These are phyloP conservation scores for Megastigmus dorsalis DNA, from an alignment of 2,888 invertebrate species.

Conservation along the genomic window DNA sequence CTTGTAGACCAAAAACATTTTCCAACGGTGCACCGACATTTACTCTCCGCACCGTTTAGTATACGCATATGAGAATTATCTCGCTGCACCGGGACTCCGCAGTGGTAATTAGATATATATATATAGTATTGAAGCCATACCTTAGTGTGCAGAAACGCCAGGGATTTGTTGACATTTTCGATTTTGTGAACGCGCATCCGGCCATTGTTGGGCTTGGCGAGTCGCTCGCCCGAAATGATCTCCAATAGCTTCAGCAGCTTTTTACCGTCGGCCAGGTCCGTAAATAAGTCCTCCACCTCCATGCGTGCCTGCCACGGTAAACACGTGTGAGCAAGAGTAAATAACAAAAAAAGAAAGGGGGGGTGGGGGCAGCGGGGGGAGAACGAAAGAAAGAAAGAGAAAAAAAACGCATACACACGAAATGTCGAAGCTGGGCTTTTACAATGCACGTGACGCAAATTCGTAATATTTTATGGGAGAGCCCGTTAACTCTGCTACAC, in stretches of 20 bases:
- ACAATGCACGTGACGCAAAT: too few species aligned
- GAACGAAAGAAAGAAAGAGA: background rate
- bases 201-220: slow-evolving; percentile 97
- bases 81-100: too few species aligned
- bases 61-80: too few species aligned
- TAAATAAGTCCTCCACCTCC: slow-evolving; percentile 98
- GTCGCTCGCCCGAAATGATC: slow-evolving; percentile 98
- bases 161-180: slow-evolving; percentile 98
- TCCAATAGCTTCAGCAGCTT: slow-evolving; percentile 94
- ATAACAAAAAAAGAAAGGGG: slow-evolving; percentile 17
- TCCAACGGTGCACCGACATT: too few species aligned
- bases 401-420: too few species aligned
- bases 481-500: too few species aligned
- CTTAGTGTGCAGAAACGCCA: slow-evolving; percentile 97
- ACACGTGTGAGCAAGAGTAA: background rate
- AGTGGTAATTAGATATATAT: too few species aligned
- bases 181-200: slow-evolving; percentile 98
- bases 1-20: too few species aligned
- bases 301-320: slow-evolving; percentile 86
- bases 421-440: too few species aligned
- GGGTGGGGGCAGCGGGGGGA: background rate
- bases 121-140: slow-evolving; percentile 74
- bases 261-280: slow-evolving; percentile 95
- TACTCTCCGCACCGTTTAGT: too few species aligned
- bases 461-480: too few species aligned